Percentiles rank a stretch among this genome's conserved stretches.
These are phyloP conservation scores for Heterotilapia buettikoferi DNA, from an alignment of 2,113 vertebrate species.

Conservation along the genomic window DNA sequence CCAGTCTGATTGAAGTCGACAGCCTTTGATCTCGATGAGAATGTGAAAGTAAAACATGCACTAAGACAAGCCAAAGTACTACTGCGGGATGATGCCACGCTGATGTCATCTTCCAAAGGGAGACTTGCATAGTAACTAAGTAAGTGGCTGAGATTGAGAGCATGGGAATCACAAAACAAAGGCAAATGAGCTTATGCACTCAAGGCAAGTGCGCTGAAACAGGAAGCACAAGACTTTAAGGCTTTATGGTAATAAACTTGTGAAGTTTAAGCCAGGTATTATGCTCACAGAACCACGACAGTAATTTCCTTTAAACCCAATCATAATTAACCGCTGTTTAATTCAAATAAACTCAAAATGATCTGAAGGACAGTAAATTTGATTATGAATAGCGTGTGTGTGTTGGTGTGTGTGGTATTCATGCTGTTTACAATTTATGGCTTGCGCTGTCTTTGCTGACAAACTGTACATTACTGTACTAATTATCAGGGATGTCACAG, in stretches of 20 bases:
- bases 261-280: not conserved
- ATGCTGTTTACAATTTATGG: not conserved
- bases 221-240: not conserved
- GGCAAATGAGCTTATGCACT: not conserved
- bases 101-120: conserved; percentile 24
- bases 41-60: conserved; percentile 11
- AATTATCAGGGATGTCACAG: not conserved
- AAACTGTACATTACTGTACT: not conserved
- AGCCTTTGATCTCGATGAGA: conserved; percentile 35
- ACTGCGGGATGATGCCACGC: conserved; percentile 28
- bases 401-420: not conserved
- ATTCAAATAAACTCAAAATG: not conserved
- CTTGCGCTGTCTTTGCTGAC: not conserved
- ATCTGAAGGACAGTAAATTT: not conserved
- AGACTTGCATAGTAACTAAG: not conserved
- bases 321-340: not conserved
- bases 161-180: not conserved
- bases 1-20: conserved; percentile 28
- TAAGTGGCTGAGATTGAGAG: not conserved
- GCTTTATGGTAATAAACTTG: not conserved
- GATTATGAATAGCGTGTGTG: not conserved
- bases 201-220: not conserved
- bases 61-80: conserved; percentile 1
- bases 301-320: not conserved
- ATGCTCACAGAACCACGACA: not conserved